phyloP scores from a whole-genome alignment of 2,797 vertebrate genomes.

The Neopelma chrysocephalum region DNA sequence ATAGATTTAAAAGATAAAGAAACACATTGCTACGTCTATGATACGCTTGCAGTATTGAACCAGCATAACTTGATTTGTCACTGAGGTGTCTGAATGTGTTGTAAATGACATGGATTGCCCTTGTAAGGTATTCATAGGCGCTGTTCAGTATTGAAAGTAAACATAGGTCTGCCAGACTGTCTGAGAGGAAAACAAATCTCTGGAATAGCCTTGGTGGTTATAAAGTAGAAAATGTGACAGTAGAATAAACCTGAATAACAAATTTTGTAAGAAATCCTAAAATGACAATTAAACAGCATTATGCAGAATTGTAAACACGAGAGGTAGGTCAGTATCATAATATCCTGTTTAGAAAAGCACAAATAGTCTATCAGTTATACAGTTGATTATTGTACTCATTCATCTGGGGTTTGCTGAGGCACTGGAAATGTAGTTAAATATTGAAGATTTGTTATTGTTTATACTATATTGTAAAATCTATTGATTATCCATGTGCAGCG shows the following conservation, averaged over 20 bases:
- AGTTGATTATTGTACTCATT: not conserved
- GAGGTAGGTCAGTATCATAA: not conserved
- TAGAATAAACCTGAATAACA: not conserved
- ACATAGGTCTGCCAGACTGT: not conserved
- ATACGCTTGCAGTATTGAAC: not conserved
- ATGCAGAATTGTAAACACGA: not conserved
- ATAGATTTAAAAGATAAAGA: not conserved
- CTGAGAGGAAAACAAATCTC: not conserved
- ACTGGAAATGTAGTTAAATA: not conserved
- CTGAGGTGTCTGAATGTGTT: not conserved
- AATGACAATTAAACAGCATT: not conserved
- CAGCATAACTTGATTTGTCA: not conserved
- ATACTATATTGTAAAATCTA: not conserved
- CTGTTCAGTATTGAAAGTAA: not conserved
- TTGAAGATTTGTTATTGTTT: not conserved
- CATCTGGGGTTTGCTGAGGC: not conserved
- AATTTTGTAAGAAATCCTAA: not conserved
- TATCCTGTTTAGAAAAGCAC: not conserved
- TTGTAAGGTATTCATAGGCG: not conserved
- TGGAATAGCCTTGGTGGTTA: not conserved
- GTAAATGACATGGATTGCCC: not conserved
- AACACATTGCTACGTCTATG: not conserved
- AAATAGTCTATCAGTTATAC: not conserved
- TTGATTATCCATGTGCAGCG: not conserved
- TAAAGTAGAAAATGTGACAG: not conserved